Percentiles rank a stretch among this genome's conserved stretches.
These are phyloP conservation scores for Araneus ventricosus DNA, from an alignment of 1,140 invertebrate genomes.

Conservation along the genomic window DNA sequence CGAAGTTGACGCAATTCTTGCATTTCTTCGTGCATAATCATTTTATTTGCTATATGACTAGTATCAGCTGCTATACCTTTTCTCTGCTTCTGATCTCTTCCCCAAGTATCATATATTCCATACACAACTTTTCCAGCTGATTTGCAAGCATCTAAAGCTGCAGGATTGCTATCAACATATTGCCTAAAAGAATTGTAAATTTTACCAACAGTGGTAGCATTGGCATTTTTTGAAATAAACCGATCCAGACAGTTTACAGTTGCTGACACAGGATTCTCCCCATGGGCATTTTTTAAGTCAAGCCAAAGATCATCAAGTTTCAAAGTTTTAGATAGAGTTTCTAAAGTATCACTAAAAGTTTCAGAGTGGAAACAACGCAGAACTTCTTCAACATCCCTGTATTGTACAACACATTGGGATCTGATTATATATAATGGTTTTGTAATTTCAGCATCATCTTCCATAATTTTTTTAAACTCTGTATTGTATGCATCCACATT, in stretches of 20 bases:
- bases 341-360: slow-evolving; percentile 12
- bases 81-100: neutral
- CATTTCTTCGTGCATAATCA: neutral
- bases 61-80: neutral
- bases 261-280: neutral
- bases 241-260: neutral
- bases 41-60: neutral
- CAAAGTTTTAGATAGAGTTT: slow-evolving; percentile 11
- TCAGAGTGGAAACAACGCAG: slow-evolving; percentile 32
- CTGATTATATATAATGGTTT: slow-evolving; percentile 28
- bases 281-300: neutral
- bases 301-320: slow-evolving; percentile 17
- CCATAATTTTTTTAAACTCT: slow-evolving; percentile 59
- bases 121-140: slow-evolving; percentile 44
- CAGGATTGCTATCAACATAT: slow-evolving; percentile 56
- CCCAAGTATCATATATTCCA: slow-evolving; percentile 36
- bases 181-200: slow-evolving; percentile 17
- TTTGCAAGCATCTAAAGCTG: slow-evolving; percentile 51
- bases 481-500: slow-evolving; percentile 4
- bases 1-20: neutral
- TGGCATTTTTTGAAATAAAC: neutral
- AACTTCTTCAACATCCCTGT: slow-evolving; percentile 52
- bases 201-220: neutral
- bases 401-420: slow-evolving; percentile 40
- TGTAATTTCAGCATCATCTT: slow-evolving; percentile 55